Evolutionary conservation across 92 coral and sea anemone species (phyloP).

Genomic region (Pocillopora meandrina): DNA sequence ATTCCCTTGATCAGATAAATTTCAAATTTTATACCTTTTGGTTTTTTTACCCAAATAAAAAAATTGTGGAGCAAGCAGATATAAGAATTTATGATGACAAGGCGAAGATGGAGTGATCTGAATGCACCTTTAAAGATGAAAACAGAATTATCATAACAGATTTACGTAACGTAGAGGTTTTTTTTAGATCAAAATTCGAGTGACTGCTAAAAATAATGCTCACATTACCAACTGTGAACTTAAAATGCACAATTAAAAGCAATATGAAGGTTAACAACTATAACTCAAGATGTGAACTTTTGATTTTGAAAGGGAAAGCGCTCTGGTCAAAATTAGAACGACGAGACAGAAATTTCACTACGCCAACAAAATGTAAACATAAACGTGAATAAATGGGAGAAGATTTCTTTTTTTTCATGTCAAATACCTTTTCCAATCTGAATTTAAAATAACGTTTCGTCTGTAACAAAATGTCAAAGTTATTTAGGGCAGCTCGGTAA

Average conservation of each 20-base stretch:
- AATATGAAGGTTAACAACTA: no score
- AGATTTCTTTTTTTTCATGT: background rate
- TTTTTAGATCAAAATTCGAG: background rate
- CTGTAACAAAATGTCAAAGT: conserved; percentile 11
- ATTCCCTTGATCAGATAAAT: conserved; percentile 25
- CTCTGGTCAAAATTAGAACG: background rate
- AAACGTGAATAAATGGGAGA: no score
- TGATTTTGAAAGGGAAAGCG: background rate
- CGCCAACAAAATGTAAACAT: background rate
- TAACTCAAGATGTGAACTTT: background rate
- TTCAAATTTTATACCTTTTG: background rate
- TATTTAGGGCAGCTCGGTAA: background rate
- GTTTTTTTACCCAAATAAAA: background rate
- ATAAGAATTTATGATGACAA: background rate
- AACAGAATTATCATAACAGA: background rate
- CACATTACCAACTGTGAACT: background rate
- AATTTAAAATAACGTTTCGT: background rate
- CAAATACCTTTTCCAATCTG: background rate
- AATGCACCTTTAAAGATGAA: background rate
- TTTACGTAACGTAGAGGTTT: background rate
- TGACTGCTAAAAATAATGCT: background rate
- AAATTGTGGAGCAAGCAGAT: background rate
- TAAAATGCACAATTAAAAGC: no score
- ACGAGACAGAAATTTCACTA: background rate
- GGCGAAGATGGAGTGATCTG: background rate